phyloP scores from a whole-genome alignment of 1,140 invertebrate genomes.

The Hyphantria cunea region DNA sequence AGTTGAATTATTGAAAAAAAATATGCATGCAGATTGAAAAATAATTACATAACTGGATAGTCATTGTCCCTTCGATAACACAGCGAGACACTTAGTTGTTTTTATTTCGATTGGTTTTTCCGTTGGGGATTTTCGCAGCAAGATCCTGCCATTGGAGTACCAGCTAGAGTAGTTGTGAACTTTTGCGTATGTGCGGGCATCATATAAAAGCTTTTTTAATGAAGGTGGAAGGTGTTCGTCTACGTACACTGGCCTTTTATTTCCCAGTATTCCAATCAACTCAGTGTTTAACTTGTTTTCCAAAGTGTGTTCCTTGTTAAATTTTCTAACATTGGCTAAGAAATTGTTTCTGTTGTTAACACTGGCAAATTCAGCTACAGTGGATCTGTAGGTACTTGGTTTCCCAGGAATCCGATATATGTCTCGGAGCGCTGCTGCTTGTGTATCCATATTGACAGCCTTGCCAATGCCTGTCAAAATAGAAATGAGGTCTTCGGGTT shows the following conservation, averaged over 20 bases:
- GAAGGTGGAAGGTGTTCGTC: neutral
- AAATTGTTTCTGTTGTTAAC: neutral
- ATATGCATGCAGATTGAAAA: too few species aligned
- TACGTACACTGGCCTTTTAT: neutral
- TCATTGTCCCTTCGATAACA: neutral
- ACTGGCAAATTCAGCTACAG: neutral
- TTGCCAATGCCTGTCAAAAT: neutral
- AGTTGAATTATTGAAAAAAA: too few species aligned
- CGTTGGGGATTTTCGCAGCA: neutral
- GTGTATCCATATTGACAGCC: neutral
- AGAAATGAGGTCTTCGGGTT: neutral
- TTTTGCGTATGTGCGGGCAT: neutral
- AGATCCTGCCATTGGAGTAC: neutral
- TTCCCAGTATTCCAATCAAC: neutral
- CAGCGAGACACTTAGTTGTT: neutral
- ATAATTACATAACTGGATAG: too few species aligned
- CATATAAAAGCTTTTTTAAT: neutral
- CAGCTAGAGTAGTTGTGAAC: neutral
- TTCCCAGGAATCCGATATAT: constrained; percentile 1
- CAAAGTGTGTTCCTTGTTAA: neutral
- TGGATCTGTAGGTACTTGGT: neutral
- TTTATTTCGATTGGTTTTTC: neutral
- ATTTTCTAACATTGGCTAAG: neutral
- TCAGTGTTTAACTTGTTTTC: neutral
- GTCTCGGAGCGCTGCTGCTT: neutral